A percentile compares a stretch with the other conserved stretches of the same genome.
Evolutionary conservation across 2,113 vertebrate species (phyloP).

Genomic region (Tragelaphus buxtoni): DNA sequence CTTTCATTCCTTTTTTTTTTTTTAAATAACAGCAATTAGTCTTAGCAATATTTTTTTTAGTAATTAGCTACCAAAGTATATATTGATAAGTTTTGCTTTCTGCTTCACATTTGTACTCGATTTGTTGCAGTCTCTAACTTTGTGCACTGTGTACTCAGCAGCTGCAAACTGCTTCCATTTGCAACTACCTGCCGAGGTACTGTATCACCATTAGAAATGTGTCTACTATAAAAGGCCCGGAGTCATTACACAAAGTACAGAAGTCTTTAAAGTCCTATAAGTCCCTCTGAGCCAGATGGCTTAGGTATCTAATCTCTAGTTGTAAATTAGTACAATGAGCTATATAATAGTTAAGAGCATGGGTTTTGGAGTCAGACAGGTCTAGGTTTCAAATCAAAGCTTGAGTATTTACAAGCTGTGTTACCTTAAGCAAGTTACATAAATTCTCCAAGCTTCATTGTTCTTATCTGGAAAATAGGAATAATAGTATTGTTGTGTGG

Average conservation of each 20-base stretch:
- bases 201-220: background rate
- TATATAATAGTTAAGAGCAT: background rate
- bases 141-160: background rate
- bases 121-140: background rate
- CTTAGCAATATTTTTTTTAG: background rate
- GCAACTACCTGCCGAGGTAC: background rate
- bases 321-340: background rate
- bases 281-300: background rate
- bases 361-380: background rate
- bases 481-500: background rate
- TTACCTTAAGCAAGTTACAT: conserved; percentile 7
- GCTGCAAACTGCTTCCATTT: conserved; percentile 9
- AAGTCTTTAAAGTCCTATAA: background rate
- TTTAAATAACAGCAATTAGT: conserved; percentile 1
- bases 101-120: background rate
- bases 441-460: background rate
- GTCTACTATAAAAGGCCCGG: background rate
- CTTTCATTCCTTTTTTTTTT: background rate
- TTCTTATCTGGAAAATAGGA: background rate
- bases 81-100: conserved; percentile 22
- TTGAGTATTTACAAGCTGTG: background rate
- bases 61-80: background rate
- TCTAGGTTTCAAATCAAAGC: background rate
- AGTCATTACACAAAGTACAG: background rate
- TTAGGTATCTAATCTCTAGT: background rate